A percentile compares a stretch with the other conserved stretches of the same genome.
Evolutionary conservation across 2,888 invertebrate genomes (phyloP).

Genomic region (Camponotus fellah): DNA sequence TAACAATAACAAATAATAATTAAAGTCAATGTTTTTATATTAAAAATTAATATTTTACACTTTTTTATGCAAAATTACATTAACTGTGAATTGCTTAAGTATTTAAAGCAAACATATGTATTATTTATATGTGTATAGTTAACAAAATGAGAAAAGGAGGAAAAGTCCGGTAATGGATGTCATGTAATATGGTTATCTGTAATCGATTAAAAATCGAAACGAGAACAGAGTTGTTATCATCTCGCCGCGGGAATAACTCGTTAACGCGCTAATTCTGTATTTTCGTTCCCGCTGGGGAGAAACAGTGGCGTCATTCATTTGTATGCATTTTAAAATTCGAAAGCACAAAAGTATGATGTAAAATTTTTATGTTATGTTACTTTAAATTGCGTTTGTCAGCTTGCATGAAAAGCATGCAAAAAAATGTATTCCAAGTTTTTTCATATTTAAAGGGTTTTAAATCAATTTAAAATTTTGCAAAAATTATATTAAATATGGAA

Average conservation of each 20-base stretch:
- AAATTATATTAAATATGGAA: neutral
- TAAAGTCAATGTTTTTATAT: neutral
- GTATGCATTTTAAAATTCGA: neutral
- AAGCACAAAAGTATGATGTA: neutral
- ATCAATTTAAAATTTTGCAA: neutral
- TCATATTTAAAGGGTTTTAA: neutral
- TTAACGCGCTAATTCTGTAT: conserved; percentile 5
- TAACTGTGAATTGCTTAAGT: neutral
- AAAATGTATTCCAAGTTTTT: neutral
- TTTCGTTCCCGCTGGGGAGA: neutral
- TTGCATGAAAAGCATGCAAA: neutral
- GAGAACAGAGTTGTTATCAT: conserved; percentile 12
- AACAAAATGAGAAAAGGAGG: neutral
- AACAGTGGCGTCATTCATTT: neutral
- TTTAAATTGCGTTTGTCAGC: neutral
- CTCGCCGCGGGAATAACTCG: neutral
- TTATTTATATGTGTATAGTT: neutral
- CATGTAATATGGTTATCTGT: conserved; percentile 8
- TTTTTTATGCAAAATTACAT: neutral
- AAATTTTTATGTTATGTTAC: neutral
- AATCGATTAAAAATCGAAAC: conserved; percentile 26
- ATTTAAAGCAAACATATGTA: neutral
- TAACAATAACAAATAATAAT: neutral
- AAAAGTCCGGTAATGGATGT: conserved; percentile 20
- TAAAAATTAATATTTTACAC: neutral